Evolutionary conservation across 2,797 vertebrate species (phyloP), one percentile per base, ranked within the genome.

Genomic region (Cirrhinus mrigala): DNA sequence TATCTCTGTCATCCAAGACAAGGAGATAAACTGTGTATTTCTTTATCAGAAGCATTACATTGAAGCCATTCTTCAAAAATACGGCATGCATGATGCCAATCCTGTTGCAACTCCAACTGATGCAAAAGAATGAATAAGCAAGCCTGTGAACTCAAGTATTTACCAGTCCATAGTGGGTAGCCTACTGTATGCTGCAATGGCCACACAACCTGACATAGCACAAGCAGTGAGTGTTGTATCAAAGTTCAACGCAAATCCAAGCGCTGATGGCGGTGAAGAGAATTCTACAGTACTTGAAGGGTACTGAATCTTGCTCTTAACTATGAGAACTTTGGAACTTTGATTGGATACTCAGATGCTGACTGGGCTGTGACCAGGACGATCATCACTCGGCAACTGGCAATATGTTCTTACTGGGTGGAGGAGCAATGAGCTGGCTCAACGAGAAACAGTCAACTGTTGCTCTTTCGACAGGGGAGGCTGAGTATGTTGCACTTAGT

Each of bases 401-500:
- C 7, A 90, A 90, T 27, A 15, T 90, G 0, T 91, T 90, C 18
- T 3, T 87, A 37, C 85, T 89, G 50, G 27, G 68, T 84, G 86
- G 88, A 88, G 85, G 77, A 87, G 78, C 88, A 1, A 69, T 89
- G 7, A 90, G 79, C 4, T 83, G 83, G 79, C 68, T 86, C 69
- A 88, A 76, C 20, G 89, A 86, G 86, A 89, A 89, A 90, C 88
- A 85, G 11, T 64, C 81, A 86, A 89, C 86, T 16, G 81, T 90
- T 85, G 84, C 88, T 82, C 83, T 91, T 52, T 91, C 82, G 75
- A 89, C 88, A 56, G 73, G 84, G 10, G 86, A 89, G 68, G 87
- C 82, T 8, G 87, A 90, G 18, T 86, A 91, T 0, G 24, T 89
- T 1, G 81, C 87, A 50, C 54, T 90, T 2, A 90, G 87, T 3